phyloP scores from a whole-genome alignment of 2,113 vertebrate genomes.

The cat (Felis catus) region F.catus_Fca126_mat1.0 CM031413.1:121108001-121108500 shows the following conservation, averaged over 20 bases:
- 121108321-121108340: not conserved
- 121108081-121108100: not conserved
- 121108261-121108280: not conserved
- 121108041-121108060: not conserved
- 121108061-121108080: not conserved
- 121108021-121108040: not conserved
- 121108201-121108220: not conserved
- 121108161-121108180: not conserved
- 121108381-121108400: not conserved
- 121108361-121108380: not conserved
- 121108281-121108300: not conserved
- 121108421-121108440: not conserved
- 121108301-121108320: not conserved
- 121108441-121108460: not conserved
- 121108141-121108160: not conserved
- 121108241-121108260: conserved; percentile 19
- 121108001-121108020: not conserved
- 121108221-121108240: not conserved
- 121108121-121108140: not conserved
- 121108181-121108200: not conserved
- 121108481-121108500: not conserved
- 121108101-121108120: not conserved
- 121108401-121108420: not conserved
- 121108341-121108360: not conserved
- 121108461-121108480: not conserved